Conservation (phyloP, 2,888 invertebrate genomes). For the Pocota personata region DNA sequence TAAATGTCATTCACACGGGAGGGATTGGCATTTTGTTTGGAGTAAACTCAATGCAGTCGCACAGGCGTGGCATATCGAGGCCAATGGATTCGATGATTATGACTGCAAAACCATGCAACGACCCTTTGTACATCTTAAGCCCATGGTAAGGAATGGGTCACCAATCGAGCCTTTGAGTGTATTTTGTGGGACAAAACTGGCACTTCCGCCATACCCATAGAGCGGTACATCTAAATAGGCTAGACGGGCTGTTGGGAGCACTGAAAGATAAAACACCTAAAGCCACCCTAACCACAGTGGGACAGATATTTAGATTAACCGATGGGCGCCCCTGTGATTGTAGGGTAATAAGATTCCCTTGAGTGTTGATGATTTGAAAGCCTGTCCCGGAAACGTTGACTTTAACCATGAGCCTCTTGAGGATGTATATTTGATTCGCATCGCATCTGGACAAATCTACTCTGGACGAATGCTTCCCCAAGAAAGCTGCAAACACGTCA, state of each 20-base stretch:
- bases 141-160: slow-evolving; percentile 85
- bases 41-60: slow-evolving; percentile 80
- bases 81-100: slow-evolving; percentile 79
- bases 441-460: slow-evolving; percentile 83
- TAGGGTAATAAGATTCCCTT: slow-evolving; percentile 82
- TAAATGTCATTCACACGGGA: slow-evolving; percentile 82
- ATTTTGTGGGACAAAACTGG: slow-evolving; percentile 83
- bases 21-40: slow-evolving; percentile 83
- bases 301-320: slow-evolving; percentile 84
- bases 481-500: slow-evolving; percentile 84
- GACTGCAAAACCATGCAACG: slow-evolving; percentile 84
- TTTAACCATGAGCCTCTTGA: slow-evolving; percentile 85
- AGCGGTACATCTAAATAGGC: slow-evolving; percentile 80
- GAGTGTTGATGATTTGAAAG: slow-evolving; percentile 81
- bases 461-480: slow-evolving; percentile 86
- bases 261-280: slow-evolving; percentile 84
- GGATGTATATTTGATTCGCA: slow-evolving; percentile 85
- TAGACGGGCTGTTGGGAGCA: slow-evolving; percentile 79
- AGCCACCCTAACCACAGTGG: slow-evolving; percentile 84
- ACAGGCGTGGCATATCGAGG: slow-evolving; percentile 78
- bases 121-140: slow-evolving; percentile 85
- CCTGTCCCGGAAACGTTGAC: slow-evolving; percentile 83
- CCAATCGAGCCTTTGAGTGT: slow-evolving; percentile 85
- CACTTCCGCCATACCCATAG: slow-evolving; percentile 86
- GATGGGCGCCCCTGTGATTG: slow-evolving; percentile 85